Evolutionary conservation across 2,888 invertebrate genomes (phyloP), one percentile per base, ranked within the genome.

Genomic region (Scrobipalpa atriplicella): DNA sequence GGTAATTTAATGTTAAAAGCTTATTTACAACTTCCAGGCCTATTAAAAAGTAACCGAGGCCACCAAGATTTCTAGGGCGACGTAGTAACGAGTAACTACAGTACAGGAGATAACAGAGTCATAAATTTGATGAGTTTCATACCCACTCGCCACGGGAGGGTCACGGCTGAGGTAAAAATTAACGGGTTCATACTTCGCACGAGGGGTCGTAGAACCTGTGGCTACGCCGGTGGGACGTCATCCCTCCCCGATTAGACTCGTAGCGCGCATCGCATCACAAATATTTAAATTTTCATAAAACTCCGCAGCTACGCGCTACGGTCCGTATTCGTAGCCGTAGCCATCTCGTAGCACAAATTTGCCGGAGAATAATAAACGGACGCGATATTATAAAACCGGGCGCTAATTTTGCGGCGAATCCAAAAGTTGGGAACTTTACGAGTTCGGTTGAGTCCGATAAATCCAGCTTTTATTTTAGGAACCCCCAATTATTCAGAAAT

Each of bases 341-440:
- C n/a, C 47, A 47, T 47, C 51, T 52, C 52, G 38, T 11, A 38
- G 18, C 36, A 18, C 52, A 63, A 65, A 60, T 65, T 16, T 47
- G 16, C 2, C 43, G 1, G n/a, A 41, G 38, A 60, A 60, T 61
- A 62, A 29, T 61, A 52, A 66, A 54, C 54, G 66, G 39, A 5
- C 13, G 21, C 21, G 52, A 66, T 66, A 38, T 61, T 52, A 38
- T 21, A 16, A 47, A 36, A 51, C 21, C 52, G 11, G n/a, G n/a
- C 41, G 54, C 54, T 41, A 66, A 66, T 66, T 65, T 62, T 38
- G 54, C 54, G 52, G 11, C 11, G 41, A 63, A 52, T 38, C 62
- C 39, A 36, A 63, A 63, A 63, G 52, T 63, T 63, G 36, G 29
- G 38, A 62, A 52, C n/a, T 47, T 62, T 62, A 63, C 63, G 52